Evolutionary conservation across 1,140 invertebrate genomes (phyloP).

Genomic region (Caenorhabditis latens): DNA sequence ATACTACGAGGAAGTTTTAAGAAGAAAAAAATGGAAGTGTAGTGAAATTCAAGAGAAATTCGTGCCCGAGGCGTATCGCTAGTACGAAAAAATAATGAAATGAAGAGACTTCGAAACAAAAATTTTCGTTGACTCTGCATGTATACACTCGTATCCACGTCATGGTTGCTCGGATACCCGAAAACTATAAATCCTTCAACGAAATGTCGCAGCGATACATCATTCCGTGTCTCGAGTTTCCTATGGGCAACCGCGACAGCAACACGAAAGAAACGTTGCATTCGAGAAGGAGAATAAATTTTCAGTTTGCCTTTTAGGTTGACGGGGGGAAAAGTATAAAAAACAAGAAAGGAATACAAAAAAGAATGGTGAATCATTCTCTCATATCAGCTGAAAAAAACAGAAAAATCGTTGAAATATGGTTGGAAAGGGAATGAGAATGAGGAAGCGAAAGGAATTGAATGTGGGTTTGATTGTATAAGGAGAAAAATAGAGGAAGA

Average conservation of each 20-base stretch:
- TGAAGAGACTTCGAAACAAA: not conserved
- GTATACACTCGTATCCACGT: not conserved
- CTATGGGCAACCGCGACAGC: not conserved
- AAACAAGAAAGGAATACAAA: not conserved
- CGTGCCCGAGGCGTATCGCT: not conserved
- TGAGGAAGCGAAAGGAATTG: not conserved
- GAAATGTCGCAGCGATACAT: conserved; percentile 12
- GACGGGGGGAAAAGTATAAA: too few species aligned
- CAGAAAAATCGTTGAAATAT: not conserved
- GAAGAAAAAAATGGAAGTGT: not conserved
- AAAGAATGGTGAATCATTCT: not conserved
- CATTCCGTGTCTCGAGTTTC: not conserved
- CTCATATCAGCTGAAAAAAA: too few species aligned
- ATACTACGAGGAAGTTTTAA: conserved; percentile 5
- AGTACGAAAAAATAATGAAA: not conserved
- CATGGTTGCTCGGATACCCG: conserved; percentile 46
- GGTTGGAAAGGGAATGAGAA: not conserved
- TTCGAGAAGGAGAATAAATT: too few species aligned
- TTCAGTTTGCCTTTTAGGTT: too few species aligned
- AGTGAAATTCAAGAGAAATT: not conserved
- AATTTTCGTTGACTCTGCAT: not conserved
- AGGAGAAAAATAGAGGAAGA: not conserved
- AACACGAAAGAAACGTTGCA: not conserved
- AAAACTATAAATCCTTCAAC: conserved; percentile 29
- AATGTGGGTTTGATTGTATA: not conserved